These are phyloP conservation scores for Conus betulinus DNA, from an alignment of 1,140 invertebrate genomes.

Conservation along the genomic window DNA sequence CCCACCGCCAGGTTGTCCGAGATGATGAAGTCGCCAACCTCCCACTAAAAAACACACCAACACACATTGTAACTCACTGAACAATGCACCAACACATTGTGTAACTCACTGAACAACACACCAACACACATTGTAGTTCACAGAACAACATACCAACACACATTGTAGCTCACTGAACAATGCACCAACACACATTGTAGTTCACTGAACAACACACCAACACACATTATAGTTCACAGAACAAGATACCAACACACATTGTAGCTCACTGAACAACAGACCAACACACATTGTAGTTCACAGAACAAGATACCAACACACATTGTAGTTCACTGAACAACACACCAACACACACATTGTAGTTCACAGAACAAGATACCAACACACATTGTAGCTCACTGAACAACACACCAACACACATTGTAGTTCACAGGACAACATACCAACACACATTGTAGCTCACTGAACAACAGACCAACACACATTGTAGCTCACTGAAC, in stretches of 20 bases:
- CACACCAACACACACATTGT: not conserved
- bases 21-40: slow-evolving; percentile 77
- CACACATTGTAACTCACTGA: not conserved
- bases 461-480: too few species aligned
- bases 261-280: too few species aligned
- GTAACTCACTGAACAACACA: not conserved
- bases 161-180: not conserved
- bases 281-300: too few species aligned
- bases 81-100: not conserved
- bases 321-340: not conserved
- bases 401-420: not conserved
- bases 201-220: too few species aligned
- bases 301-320: slow-evolving; percentile 5
- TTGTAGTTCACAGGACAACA: too few species aligned
- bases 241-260: too few species aligned
- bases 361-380: not conserved
- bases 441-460: too few species aligned
- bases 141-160: not conserved
- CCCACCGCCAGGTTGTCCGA: slow-evolving; percentile 78
- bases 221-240: too few species aligned
- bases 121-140: not conserved
- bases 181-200: too few species aligned
- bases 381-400: not conserved
- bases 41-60: slow-evolving; percentile 74
- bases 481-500: too few species aligned